Evolutionary conservation across 2,888 invertebrate genomes (phyloP).

Genomic region (Drepanosiphum platanoidis): DNA sequence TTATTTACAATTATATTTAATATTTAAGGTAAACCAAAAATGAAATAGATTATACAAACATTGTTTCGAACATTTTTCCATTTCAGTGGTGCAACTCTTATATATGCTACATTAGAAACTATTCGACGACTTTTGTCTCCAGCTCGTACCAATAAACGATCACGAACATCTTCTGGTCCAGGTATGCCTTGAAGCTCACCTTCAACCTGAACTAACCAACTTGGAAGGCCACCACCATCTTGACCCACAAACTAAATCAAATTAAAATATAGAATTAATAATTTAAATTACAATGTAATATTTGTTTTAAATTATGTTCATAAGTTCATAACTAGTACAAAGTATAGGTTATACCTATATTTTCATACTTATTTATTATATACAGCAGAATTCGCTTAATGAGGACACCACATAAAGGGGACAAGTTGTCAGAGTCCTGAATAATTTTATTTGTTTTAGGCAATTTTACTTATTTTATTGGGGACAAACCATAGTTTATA

Average conservation of each 20-base stretch:
- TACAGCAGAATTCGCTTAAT: neutral
- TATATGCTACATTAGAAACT: constrained; percentile 52
- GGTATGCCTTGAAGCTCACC: constrained; percentile 56
- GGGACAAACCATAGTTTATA: too few species aligned
- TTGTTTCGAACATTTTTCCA: constrained; percentile 60
- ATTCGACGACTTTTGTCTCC: constrained; percentile 48
- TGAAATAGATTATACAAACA: constrained; percentile 34
- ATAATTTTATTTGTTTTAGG: too few species aligned
- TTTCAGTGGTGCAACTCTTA: constrained; percentile 50
- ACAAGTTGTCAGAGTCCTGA: too few species aligned
- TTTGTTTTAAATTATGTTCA: neutral
- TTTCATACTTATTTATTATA: neutral
- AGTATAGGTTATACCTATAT: neutral
- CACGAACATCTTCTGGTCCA: constrained; percentile 59
- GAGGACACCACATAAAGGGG: too few species aligned
- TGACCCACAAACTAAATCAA: constrained; percentile 52
- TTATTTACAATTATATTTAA: neutral
- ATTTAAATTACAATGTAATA: neutral
- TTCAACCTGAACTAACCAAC: constrained; percentile 48
- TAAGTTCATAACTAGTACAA: neutral
- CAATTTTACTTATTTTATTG: too few species aligned
- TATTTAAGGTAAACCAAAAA: constrained; percentile 6
- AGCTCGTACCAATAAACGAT: constrained; percentile 51
- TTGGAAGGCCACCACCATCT: constrained; percentile 60
- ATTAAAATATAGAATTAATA: neutral